phyloP scores from a whole-genome alignment of 2,888 invertebrate genomes.

The Nomada ruficornis region DNA sequence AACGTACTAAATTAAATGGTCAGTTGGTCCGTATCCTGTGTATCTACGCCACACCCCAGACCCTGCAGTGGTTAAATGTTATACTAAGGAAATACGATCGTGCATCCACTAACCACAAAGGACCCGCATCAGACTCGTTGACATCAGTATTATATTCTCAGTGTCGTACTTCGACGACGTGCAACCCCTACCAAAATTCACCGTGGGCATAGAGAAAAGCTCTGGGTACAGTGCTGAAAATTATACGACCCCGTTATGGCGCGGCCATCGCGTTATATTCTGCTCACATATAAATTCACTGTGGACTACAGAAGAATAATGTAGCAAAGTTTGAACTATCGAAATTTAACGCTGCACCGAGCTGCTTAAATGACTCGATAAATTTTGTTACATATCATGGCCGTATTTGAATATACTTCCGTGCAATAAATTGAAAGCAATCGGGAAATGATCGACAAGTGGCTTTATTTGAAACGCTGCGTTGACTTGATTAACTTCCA shows the following conservation, averaged over 20 bases:
- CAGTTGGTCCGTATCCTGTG: constrained; percentile 7
- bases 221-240: constrained; percentile 67
- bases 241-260: constrained; percentile 63
- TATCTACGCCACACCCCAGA: constrained; percentile 9
- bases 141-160: constrained; percentile 73
- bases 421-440: too few species aligned
- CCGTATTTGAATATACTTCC: too few species aligned
- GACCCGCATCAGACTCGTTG: constrained; percentile 73
- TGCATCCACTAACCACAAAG: constrained; percentile 67
- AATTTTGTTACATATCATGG: background rate
- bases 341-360: background rate
- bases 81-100: constrained; percentile 74
- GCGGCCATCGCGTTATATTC: background rate
- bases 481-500: too few species aligned
- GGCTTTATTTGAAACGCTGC: too few species aligned
- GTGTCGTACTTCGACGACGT: constrained; percentile 33
- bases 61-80: constrained; percentile 4
- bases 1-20: constrained; percentile 21
- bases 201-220: constrained; percentile 28
- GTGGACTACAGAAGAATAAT: background rate
- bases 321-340: too few species aligned
- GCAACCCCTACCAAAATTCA: constrained; percentile 30
- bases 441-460: too few species aligned
- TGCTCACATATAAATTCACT: background rate
- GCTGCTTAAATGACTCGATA: too few species aligned